Evolutionary conservation across 2,797 vertebrate species (phyloP), one percentile per base, ranked within the genome.

Genomic region (Schizopygopsis malacanthus): DNA sequence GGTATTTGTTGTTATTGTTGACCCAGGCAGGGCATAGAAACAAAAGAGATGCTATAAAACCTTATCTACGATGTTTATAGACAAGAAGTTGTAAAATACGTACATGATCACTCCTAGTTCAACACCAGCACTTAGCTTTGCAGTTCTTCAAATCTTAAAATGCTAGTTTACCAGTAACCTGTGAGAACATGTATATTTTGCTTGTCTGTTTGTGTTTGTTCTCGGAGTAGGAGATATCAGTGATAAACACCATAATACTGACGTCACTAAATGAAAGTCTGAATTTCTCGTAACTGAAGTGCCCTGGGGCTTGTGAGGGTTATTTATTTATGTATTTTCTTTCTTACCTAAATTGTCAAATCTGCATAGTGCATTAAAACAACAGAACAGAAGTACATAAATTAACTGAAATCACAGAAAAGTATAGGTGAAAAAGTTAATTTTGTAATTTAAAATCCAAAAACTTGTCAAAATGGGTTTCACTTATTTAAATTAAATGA

Each of bases 1-100:
- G 10, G 8, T 39, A 39, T 70, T 81, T 82, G 37, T 72, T 71
- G 50, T 56, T 54, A 25, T 81, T 41, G 63, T 39, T 37, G 33
- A 56, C 65, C 2, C 11, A 33, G 18, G 28, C 20, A 69, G 8
- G 50, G 20, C 47, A n/a, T 8, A 9, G 33, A 71, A 43, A 22
- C 50, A 56, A 47, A 54, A 71, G 15, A 28, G 50, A 71, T 16
- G 11, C 37, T 56, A 41, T 56, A 52, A 82, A 71, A 56, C 16
- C 47, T 20, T 71, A 71, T 71, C 47, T 71, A 25, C 1, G 0
- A 10, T 28, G 67, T 82, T 82, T 43, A 71, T 25, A 25, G 65
- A 41, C 45, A 70, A 37, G 52, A 56, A 10, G 76, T 78, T 61
- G 76, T 59, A 61, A 78, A 78, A 43, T 25, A 39, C 43, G 28